Percentiles rank a stretch among this genome's conserved stretches.
Evolutionary conservation across 2,113 vertebrate genomes (phyloP).

Genomic region (Lonchura striata): DNA sequence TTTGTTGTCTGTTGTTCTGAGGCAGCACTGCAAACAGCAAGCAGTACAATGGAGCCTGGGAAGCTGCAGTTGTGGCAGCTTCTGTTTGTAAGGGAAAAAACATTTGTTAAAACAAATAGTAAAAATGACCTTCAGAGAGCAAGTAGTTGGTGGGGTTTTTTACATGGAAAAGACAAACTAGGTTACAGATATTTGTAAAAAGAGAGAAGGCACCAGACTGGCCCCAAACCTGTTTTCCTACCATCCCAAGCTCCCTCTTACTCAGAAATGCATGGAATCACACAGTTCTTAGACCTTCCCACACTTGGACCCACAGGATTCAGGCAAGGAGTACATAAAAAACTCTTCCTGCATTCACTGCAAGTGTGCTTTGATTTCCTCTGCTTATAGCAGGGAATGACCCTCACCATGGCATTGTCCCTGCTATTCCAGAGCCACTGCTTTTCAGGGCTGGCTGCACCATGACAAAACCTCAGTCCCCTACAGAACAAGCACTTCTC

Average conservation of each 20-base stretch:
- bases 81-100: constrained; percentile 29
- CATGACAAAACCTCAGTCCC: not conserved
- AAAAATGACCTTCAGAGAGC: not conserved
- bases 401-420: not conserved
- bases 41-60: not conserved
- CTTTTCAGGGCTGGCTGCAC: not conserved
- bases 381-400: not conserved
- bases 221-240: not conserved
- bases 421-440: not conserved
- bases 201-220: not conserved
- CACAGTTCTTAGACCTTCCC: not conserved
- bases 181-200: not conserved
- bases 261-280: not conserved
- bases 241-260: not conserved
- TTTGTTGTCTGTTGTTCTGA: not conserved
- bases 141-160: not conserved
- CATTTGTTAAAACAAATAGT: not conserved
- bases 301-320: not conserved
- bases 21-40: not conserved
- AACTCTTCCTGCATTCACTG: not conserved
- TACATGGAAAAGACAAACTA: not conserved
- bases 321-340: not conserved
- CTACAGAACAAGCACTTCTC: not conserved
- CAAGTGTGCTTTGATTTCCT: not conserved
- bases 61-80: not conserved